Evolutionary conservation across 2,888 invertebrate genomes (phyloP).

Genomic region (Xestia ashworthii): DNA sequence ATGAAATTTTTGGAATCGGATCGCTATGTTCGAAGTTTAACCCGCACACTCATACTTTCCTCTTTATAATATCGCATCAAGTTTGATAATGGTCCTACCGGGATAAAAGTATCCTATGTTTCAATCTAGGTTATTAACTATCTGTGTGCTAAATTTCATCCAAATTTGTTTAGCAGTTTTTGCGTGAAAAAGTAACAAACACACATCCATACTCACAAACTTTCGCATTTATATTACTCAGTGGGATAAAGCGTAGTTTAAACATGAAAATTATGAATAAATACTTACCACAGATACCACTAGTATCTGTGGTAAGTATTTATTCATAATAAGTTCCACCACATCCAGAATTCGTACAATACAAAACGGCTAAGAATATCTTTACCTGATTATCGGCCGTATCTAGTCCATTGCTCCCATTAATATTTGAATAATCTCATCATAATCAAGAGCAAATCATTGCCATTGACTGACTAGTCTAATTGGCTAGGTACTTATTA

Average conservation of each 20-base stretch:
- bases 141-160: too few species aligned
- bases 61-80: background rate
- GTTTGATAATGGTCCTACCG: too few species aligned
- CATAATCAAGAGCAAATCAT: constrained; percentile 11
- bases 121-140: too few species aligned
- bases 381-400: constrained; percentile 9
- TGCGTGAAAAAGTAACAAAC: too few species aligned
- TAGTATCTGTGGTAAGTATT: too few species aligned
- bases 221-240: too few species aligned
- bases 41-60: background rate
- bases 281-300: background rate
- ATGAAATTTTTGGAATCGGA: background rate
- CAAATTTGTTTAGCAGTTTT: too few species aligned
- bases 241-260: background rate
- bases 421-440: constrained; percentile 18
- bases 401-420: constrained; percentile 10
- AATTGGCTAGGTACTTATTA: constrained; percentile 1
- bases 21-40: background rate
- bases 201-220: too few species aligned
- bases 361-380: constrained; percentile 12
- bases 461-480: background rate
- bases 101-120: too few species aligned
- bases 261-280: background rate
- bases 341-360: constrained; percentile 16
- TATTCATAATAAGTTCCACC: too few species aligned